Evolutionary conservation across 2,113 vertebrate species (phyloP).

Genomic region (Myotis lucifugus): DNA sequence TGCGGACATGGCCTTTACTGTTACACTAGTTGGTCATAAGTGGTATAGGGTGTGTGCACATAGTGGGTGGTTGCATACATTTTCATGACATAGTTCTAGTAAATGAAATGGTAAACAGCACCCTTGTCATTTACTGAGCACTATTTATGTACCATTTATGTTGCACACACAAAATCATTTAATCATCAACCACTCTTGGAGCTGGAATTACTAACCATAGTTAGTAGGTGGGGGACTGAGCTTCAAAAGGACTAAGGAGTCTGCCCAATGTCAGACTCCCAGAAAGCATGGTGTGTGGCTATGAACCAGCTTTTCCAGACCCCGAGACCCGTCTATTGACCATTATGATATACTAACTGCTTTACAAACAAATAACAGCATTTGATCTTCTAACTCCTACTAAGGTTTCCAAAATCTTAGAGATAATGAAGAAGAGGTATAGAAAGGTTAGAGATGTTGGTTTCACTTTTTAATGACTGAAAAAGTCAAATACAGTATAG

Average conservation of each 20-base stretch:
- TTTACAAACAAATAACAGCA: neutral
- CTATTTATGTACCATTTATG: neutral
- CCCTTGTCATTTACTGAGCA: neutral
- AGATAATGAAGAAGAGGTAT: neutral
- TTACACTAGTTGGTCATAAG: neutral
- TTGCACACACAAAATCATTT: neutral
- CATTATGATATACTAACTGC: neutral
- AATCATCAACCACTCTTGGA: neutral
- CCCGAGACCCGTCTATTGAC: neutral
- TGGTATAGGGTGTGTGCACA: neutral
- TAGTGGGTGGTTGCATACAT: neutral
- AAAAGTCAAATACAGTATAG: neutral
- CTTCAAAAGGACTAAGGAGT: neutral
- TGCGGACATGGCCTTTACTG: neutral
- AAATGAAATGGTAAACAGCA: neutral
- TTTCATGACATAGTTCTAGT: neutral
- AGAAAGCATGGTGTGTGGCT: neutral
- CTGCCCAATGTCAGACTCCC: neutral
- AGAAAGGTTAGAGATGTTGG: neutral
- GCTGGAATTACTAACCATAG: neutral
- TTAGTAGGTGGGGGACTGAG: neutral
- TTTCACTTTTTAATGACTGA: constrained; percentile 33
- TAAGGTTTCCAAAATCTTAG: neutral
- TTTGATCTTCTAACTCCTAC: neutral
- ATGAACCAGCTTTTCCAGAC: constrained; percentile 7